Evolutionary conservation across 2,888 invertebrate genomes (phyloP).

Genomic region (Spodoptera exigua): DNA sequence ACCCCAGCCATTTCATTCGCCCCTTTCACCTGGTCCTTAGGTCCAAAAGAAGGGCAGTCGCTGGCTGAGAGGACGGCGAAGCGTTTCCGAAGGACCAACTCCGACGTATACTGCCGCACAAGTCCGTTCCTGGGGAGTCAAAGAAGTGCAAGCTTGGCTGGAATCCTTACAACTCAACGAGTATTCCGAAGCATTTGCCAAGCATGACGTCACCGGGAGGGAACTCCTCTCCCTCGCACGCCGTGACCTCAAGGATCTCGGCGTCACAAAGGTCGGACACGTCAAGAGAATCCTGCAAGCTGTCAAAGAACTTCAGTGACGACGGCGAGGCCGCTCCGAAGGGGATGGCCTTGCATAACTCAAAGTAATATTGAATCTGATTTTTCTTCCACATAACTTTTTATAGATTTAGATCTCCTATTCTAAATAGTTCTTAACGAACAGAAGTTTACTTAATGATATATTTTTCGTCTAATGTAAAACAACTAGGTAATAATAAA

Average conservation of each 20-base stretch:
- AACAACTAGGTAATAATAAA: slow-evolving; percentile 30
- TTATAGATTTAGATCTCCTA: slow-evolving; percentile 37
- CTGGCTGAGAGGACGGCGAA: slow-evolving; percentile 82
- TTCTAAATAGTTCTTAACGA: slow-evolving; percentile 37
- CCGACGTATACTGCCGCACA: slow-evolving; percentile 70
- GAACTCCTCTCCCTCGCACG: slow-evolving; percentile 96
- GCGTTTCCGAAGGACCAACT: slow-evolving; percentile 77
- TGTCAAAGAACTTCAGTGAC: slow-evolving; percentile 93
- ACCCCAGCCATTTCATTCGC: slow-evolving; percentile 50
- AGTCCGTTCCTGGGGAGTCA: slow-evolving; percentile 93
- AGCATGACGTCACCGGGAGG: slow-evolving; percentile 97
- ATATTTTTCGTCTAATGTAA: slow-evolving; percentile 47
- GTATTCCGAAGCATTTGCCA: slow-evolving; percentile 96
- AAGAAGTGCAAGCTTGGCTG: slow-evolving; percentile 97
- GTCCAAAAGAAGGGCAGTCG: slow-evolving; percentile 80
- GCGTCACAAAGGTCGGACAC: slow-evolving; percentile 98
- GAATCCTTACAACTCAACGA: slow-evolving; percentile 96
- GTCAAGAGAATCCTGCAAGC: slow-evolving; percentile 98
- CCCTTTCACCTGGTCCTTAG: slow-evolving; percentile 69
- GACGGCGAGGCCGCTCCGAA: slow-evolving; percentile 84
- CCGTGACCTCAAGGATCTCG: slow-evolving; percentile 96
- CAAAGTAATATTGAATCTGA: slow-evolving; percentile 38
- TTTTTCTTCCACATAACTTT: slow-evolving; percentile 53
- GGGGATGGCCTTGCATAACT: slow-evolving; percentile 79
- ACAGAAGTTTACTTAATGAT: slow-evolving; percentile 32